These are phyloP conservation scores for Adelosebastes latens DNA, from an alignment of 2,797 vertebrate species.

Conservation along the genomic window DNA sequence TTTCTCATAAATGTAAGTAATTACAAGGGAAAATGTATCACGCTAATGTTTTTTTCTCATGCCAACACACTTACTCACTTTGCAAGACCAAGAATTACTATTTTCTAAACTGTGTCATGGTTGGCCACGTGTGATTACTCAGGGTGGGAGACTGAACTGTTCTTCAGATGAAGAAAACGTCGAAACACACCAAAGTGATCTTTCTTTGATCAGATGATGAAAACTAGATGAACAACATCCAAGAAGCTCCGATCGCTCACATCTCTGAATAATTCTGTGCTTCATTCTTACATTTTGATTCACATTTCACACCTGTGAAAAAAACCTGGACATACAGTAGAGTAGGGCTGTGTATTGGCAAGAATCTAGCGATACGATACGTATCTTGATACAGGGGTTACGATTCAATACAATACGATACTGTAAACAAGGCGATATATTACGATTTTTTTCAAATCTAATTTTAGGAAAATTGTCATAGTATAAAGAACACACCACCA, in stretches of 20 bases:
- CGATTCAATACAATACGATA: too few relatives aligned
- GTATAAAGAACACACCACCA: too few relatives aligned
- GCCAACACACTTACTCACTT: neutral
- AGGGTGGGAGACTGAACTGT: neutral
- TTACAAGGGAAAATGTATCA: neutral
- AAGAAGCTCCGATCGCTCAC: neutral
- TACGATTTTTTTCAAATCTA: too few relatives aligned
- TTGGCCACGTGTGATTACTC: neutral
- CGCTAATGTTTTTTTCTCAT: neutral
- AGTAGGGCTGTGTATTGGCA: too few relatives aligned
- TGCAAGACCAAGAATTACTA: neutral
- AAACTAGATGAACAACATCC: neutral
- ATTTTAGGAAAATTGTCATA: neutral
- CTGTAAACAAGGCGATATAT: too few relatives aligned
- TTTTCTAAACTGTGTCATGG: neutral
- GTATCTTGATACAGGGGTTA: too few relatives aligned
- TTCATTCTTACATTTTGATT: neutral
- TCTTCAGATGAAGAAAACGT: conserved; percentile 8
- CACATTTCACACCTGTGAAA: neutral
- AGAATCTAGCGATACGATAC: too few relatives aligned
- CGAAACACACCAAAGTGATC: neutral
- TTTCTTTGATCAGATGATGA: neutral
- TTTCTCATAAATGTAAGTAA: neutral
- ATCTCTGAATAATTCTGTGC: neutral
- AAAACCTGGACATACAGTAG: neutral